Evolutionary conservation across 2,888 invertebrate species (phyloP).

Genomic region (Willowsia nigromaculata): DNA sequence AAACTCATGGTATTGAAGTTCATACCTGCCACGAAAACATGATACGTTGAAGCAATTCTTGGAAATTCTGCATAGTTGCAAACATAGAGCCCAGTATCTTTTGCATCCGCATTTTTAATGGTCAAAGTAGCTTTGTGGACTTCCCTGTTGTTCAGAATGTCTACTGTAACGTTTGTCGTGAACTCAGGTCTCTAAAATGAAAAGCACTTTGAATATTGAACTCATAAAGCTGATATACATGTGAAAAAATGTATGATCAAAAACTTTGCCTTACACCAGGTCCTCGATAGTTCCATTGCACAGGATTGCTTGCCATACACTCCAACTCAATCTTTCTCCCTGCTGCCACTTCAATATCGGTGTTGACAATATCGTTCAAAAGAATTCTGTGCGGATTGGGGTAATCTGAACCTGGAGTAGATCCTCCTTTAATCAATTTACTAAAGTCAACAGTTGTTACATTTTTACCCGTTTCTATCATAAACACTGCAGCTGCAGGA

Average conservation of each 20-base stretch:
- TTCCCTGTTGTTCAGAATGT: constrained; percentile 17
- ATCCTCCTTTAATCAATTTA: background rate
- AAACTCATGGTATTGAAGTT: no score
- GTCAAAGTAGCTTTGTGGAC: constrained; percentile 41
- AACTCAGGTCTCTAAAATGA: constrained; percentile 55
- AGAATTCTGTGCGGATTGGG: constrained; percentile 7
- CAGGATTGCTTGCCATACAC: constrained; percentile 45
- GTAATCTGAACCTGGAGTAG: background rate
- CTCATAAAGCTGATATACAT: no score
- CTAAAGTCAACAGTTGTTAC: background rate
- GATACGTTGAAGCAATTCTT: constrained; percentile 37
- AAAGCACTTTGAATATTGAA: no score
- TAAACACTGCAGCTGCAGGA: constrained; percentile 39
- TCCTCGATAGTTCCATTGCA: constrained; percentile 65
- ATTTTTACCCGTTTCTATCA: background rate
- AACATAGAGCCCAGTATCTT: constrained; percentile 49
- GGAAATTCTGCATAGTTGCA: constrained; percentile 63
- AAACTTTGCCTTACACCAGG: constrained; percentile 42
- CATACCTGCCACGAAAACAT: constrained; percentile 59
- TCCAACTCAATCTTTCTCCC: constrained; percentile 36
- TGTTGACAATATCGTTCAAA: constrained; percentile 49
- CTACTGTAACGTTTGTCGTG: background rate
- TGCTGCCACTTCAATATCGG: constrained; percentile 30
- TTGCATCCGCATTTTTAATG: constrained; percentile 29
- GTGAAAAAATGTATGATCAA: no score